These are phyloP conservation scores for Clivina fossor DNA, from an alignment of 2,888 invertebrate species.

Conservation along the genomic window DNA sequence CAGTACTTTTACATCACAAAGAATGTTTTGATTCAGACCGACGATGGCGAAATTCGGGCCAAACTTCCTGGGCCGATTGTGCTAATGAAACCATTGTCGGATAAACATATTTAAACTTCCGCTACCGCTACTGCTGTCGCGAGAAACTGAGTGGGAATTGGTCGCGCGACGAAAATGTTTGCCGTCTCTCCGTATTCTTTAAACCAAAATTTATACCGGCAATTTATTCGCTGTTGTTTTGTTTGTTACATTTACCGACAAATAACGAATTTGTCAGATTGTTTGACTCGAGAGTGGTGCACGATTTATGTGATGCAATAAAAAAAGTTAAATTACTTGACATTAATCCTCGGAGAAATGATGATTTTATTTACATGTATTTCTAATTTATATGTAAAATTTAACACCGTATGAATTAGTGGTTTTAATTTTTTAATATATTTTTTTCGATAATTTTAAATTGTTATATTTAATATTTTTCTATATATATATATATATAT, in stretches of 20 bases:
- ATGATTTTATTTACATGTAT: too few species aligned
- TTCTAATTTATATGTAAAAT: constrained; percentile 17
- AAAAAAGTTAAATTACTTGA: constrained; percentile 25
- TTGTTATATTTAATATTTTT: too few species aligned
- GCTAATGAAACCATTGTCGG: constrained; percentile 28
- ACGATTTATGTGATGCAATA: constrained; percentile 17
- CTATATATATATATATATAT: too few species aligned
- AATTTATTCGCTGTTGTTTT: constrained; percentile 22
- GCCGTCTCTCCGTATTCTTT: constrained; percentile 11
- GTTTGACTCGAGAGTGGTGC: constrained; percentile 17
- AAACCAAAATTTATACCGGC: constrained; percentile 25
- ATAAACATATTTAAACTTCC: constrained; percentile 27
- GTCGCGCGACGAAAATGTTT: constrained; percentile 12
- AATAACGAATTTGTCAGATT: constrained; percentile 24
- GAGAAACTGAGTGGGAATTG: constrained; percentile 9
- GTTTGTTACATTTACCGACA: constrained; percentile 20
- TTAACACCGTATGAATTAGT: too few species aligned
- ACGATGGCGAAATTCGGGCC: constrained; percentile 16
- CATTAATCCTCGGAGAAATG: constrained; percentile 16
- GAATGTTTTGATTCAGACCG: constrained; percentile 25
- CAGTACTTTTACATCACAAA: constrained; percentile 17
- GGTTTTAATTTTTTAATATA: too few species aligned
- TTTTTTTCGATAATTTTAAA: too few species aligned
- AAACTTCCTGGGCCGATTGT: constrained; percentile 16
- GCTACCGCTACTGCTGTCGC: not conserved